phyloP scores from a whole-genome alignment of 2,797 vertebrate species.

The Pseudochirops cupreus region DNA sequence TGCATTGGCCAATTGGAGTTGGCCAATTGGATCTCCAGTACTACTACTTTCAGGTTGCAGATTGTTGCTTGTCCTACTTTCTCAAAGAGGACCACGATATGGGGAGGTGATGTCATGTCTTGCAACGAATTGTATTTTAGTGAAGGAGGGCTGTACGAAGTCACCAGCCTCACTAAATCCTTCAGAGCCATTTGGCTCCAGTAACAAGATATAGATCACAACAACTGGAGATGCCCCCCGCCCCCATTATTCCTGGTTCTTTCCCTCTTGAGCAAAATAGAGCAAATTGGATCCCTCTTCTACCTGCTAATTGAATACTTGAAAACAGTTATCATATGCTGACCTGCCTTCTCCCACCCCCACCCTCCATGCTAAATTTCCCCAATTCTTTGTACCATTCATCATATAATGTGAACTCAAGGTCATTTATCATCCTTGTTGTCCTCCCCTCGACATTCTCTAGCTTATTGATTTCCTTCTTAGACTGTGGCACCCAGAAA shows the following conservation, averaged over 20 bases:
- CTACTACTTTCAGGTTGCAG: too few species aligned
- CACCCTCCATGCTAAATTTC: background rate
- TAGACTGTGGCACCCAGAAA: background rate
- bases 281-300: background rate
- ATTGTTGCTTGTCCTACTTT: too few species aligned
- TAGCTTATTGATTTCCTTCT: background rate
- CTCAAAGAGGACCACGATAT: too few species aligned
- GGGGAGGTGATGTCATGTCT: too few species aligned
- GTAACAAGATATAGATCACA: too few species aligned
- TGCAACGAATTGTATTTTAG: too few species aligned
- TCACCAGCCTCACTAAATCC: too few species aligned
- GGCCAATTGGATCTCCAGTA: too few species aligned
- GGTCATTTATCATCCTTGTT: background rate
- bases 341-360: accelerated
- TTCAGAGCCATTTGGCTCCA: too few species aligned
- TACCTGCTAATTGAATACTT: background rate
- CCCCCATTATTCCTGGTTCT: background rate
- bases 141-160: too few species aligned
- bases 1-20: too few species aligned
- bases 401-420: background rate
- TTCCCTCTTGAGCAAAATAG: background rate
- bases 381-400: background rate
- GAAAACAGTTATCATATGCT: background rate
- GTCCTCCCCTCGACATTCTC: background rate
- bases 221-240: too few species aligned